These are phyloP conservation scores for Protobothrops mucrosquamatus DNA, from an alignment of 2,113 vertebrate species.

Conservation along the genomic window DNA sequence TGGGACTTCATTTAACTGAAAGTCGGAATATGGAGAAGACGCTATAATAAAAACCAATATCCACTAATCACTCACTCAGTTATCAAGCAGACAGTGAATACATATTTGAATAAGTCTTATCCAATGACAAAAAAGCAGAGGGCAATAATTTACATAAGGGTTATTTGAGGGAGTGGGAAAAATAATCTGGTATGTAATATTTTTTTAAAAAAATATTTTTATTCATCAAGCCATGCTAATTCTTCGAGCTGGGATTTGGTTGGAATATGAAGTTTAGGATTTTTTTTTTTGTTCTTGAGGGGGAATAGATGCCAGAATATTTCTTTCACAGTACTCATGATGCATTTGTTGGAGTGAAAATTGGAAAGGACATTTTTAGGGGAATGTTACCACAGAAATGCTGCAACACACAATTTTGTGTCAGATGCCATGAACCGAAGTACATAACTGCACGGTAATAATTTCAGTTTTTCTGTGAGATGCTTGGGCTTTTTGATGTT, in stretches of 20 bases:
- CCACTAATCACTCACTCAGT: background rate
- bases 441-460: background rate
- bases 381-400: background rate
- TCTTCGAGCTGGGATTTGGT: background rate
- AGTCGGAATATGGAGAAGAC: background rate
- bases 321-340: background rate
- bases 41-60: background rate
- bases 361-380: background rate
- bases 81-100: background rate
- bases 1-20: background rate
- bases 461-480: background rate
- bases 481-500: background rate
- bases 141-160: background rate
- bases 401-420: background rate
- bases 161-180: conserved; percentile 15
- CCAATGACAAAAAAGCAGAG: conserved; percentile 18
- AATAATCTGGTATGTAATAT: conserved; percentile 18
- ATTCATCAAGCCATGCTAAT: background rate
- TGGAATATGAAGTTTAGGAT: background rate
- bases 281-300: background rate
- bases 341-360: background rate
- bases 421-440: background rate
- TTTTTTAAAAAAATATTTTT: background rate
- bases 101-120: conserved; percentile 11
- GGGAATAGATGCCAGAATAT: background rate